A percentile compares a stretch with the other conserved stretches of the same genome.
Evolutionary conservation across 2,888 invertebrate genomes (phyloP).

Genomic region (Clanis bilineata): DNA sequence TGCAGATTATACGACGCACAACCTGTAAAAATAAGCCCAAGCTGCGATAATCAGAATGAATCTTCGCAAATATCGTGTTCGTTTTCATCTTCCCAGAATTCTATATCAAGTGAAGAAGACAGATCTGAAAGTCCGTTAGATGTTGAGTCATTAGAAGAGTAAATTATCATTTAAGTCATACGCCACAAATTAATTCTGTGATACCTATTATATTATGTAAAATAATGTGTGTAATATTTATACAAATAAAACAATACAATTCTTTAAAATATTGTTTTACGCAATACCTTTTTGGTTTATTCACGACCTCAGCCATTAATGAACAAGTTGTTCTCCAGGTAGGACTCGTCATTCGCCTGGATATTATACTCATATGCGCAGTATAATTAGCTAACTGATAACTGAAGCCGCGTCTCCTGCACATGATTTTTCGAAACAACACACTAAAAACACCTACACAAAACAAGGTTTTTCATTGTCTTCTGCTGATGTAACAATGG

Average conservation of each 20-base stretch:
- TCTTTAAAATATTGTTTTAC: too few relatives aligned
- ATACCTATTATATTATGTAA: constrained; percentile 22
- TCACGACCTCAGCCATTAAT: too few relatives aligned
- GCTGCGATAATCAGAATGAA: neutral
- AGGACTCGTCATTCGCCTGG: too few relatives aligned
- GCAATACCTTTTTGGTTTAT: too few relatives aligned
- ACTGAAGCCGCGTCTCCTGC: too few relatives aligned
- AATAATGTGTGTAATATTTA: neutral
- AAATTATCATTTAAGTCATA: neutral
- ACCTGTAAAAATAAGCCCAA: neutral
- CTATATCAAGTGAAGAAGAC: constrained; percentile 30
- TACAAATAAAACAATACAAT: neutral
- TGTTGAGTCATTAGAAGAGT: constrained; percentile 55
- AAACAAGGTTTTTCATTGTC: too few relatives aligned
- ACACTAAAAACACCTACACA: too few relatives aligned
- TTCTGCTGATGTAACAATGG: too few relatives aligned
- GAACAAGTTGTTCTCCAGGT: too few relatives aligned
- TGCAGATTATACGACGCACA: neutral
- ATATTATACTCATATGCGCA: too few relatives aligned
- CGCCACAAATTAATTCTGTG: constrained; percentile 24
- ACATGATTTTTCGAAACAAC: too few relatives aligned
- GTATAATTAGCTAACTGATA: too few relatives aligned
- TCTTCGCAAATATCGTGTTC: neutral
- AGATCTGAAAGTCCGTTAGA: constrained; percentile 58
- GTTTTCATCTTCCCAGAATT: neutral